Evolutionary conservation across 2,113 vertebrate species (phyloP), one percentile per base, ranked within the genome.

Genomic region (Calyptommatus sinebrachiatus): DNA sequence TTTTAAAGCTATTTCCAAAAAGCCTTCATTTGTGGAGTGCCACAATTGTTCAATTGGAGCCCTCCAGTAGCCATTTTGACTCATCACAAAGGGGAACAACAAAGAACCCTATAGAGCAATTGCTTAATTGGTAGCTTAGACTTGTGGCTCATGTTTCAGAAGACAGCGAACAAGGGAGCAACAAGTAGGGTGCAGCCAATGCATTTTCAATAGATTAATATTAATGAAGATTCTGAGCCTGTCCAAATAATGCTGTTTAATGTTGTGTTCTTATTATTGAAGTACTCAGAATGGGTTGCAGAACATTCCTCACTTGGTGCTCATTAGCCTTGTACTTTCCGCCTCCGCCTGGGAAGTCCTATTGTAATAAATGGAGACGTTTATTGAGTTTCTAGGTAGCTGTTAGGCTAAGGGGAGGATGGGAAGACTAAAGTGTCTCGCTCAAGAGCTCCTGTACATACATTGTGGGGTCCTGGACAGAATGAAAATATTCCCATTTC

Each of bases 131-230:
- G 31, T 22, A 35, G 31, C 12, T 62, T 45, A 24, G 62, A 35
- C 26, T 29, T 48, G 41, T 48, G 62, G 16, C 24, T 11, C 50
- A 73, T 10, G 24, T 18, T 66, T 66, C 61, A 66, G 62, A 66
- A 16, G n/a, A 22, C 22, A 10, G 12, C 10, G 35, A 29, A n/a
- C 65, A 76, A 46, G 4, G 28, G 21, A 41, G 71, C 46, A 35
- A 41, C 53, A 61, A 74, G 12, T 41, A 14, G 22, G 28, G 41
- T 7, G 14, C 46, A 28, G 26, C 1, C 61, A 46, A 63, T 46
- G 61, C 61, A 65, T 76, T 76, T 76, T 76, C 62, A 76, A 20
- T 76, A 8, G 18, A 66, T 76, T 76, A 66, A 66, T 73, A 73
- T 76, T 50, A 66, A 66, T 76, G 41, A 76, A n/a, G 8, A 66